Percentiles rank a stretch among this genome's conserved stretches.
These are phyloP conservation scores for Brachyalestes nurse DNA, from an alignment of 2,797 vertebrate genomes.

Conservation along the genomic window DNA sequence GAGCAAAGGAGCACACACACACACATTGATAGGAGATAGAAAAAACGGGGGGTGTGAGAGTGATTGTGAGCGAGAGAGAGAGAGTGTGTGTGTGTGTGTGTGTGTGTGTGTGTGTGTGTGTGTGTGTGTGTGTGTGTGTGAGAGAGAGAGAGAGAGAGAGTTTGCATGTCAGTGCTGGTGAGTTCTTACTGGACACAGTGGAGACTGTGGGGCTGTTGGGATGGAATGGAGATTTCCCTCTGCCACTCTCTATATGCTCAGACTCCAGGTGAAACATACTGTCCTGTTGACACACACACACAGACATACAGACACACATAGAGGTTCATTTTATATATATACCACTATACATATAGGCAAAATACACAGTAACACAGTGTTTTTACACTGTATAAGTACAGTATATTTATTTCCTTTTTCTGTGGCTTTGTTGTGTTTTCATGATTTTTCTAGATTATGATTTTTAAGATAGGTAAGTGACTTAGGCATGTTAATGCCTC, in stretches of 20 bases:
- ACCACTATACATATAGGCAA: too few species aligned
- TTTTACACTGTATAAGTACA: too few species aligned
- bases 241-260: constrained; percentile 84
- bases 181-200: constrained; percentile 81
- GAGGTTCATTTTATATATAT: too few species aligned
- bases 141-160: background rate
- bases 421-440: too few species aligned
- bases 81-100: background rate
- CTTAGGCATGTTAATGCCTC: too few species aligned
- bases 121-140: background rate
- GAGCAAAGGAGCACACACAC: constrained; percentile 10
- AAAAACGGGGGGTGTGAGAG: constrained; percentile 12
- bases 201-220: constrained; percentile 86
- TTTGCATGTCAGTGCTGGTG: background rate
- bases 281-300: constrained; percentile 73
- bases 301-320: too few species aligned
- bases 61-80: background rate
- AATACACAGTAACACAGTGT: too few species aligned
- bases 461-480: too few species aligned
- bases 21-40: constrained; percentile 19
- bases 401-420: too few species aligned
- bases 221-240: constrained; percentile 92
- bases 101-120: background rate
- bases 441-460: too few species aligned
- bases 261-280: constrained; percentile 85